These are phyloP conservation scores for Dysmachus trigonus DNA, from an alignment of 2,888 invertebrate species.

Conservation along the genomic window DNA sequence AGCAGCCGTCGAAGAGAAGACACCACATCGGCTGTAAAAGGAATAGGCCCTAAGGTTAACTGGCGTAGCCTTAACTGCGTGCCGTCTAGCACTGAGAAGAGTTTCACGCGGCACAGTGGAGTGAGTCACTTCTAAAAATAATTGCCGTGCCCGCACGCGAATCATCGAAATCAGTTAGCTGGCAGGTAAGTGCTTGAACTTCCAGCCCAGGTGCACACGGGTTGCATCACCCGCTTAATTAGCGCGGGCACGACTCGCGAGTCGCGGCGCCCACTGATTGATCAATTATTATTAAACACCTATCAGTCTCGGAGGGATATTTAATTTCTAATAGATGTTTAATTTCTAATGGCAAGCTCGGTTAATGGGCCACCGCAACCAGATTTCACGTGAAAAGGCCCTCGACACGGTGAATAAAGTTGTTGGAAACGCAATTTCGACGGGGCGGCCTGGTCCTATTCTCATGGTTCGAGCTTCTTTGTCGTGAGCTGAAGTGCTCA, in stretches of 20 bases:
- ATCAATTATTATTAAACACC: constrained; percentile 20
- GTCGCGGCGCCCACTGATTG: background rate
- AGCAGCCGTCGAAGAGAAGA: background rate
- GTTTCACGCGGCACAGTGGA: background rate
- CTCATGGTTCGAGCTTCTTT: background rate
- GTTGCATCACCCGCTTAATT: constrained; percentile 26
- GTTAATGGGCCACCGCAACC: background rate
- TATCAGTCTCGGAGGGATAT: background rate
- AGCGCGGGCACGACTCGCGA: constrained; percentile 1
- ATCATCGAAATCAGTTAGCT: background rate
- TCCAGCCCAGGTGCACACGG: constrained; percentile 10
- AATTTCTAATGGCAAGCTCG: background rate
- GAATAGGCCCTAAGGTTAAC: background rate
- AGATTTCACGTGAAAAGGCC: background rate
- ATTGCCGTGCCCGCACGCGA: background rate
- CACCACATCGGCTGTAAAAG: background rate
- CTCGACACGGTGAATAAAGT: background rate
- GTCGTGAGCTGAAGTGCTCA: background rate
- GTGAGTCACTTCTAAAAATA: constrained; percentile 8
- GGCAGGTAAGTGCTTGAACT: background rate
- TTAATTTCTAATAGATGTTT: constrained; percentile 9
- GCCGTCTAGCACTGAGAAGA: background rate
- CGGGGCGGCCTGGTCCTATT: background rate
- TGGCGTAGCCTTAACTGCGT: background rate
- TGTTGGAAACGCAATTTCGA: background rate